Evolutionary conservation across 2,797 vertebrate genomes (phyloP).

Genomic region (Parauchenoglanis ngamensis): DNA sequence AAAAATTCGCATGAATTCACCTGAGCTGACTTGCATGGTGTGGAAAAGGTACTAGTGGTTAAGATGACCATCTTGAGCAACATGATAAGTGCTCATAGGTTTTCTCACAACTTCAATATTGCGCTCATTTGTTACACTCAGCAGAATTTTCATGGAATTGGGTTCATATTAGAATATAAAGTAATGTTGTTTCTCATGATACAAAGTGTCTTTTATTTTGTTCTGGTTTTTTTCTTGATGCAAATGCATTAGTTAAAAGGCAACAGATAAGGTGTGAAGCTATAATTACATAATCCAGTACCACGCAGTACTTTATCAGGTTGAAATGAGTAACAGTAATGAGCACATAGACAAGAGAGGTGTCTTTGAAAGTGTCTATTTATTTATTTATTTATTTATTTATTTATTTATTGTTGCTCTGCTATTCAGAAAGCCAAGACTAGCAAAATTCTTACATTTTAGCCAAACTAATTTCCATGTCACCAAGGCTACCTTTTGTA

Average conservation of each 20-base stretch:
- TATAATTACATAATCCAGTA: neutral
- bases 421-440: constrained; percentile 30
- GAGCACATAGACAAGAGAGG: constrained; percentile 38
- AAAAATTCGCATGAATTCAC: neutral
- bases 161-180: neutral
- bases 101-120: neutral
- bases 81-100: neutral
- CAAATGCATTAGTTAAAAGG: neutral
- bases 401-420: neutral
- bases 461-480: constrained; percentile 69
- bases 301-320: neutral
- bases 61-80: neutral
- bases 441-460: constrained; percentile 28
- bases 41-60: neutral
- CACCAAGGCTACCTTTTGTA: constrained; percentile 50
- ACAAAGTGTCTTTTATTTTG: neutral
- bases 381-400: neutral
- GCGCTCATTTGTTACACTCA: neutral
- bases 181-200: neutral
- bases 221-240: neutral
- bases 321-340: constrained; percentile 33
- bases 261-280: neutral
- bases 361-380: constrained; percentile 66
- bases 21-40: neutral
- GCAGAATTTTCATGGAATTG: neutral